Evolutionary conservation across 2,797 vertebrate species (phyloP).

Genomic region (Caiman crocodilus): DNA sequence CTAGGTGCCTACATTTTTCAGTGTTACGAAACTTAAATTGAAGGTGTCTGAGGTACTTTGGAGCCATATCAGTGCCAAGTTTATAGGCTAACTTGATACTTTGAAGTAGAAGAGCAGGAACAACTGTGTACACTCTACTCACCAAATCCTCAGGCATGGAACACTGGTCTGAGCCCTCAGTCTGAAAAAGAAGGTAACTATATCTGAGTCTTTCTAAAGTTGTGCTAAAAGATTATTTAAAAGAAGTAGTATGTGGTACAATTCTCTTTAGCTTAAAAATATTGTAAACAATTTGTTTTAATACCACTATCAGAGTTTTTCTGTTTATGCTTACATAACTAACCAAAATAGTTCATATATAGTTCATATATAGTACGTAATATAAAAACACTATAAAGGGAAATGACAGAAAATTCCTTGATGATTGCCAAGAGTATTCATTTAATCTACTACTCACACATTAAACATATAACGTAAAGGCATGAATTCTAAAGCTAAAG

Average conservation of each 20-base stretch:
- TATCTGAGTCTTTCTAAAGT: constrained; percentile 12
- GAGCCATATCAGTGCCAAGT: neutral
- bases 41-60: no score
- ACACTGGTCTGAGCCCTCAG: constrained; percentile 92
- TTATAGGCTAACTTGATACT: constrained; percentile 25
- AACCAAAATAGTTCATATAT: neutral
- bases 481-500: neutral
- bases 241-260: neutral
- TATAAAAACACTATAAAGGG: neutral
- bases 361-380: neutral
- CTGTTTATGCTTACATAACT: neutral
- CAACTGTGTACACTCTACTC: constrained; percentile 64
- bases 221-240: neutral
- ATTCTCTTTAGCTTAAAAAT: neutral
- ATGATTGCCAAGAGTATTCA: neutral
- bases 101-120: constrained; percentile 19
- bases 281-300: neutral
- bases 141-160: constrained; percentile 96
- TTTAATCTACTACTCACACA: neutral
- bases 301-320: neutral
- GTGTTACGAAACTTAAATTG: no score
- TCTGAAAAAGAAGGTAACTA: constrained; percentile 80
- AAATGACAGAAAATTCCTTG: neutral
- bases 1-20: no score
- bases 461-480: neutral